Base-by-base conservation (phyloP, 1,140 invertebrate species). In the Zaprionus davidi region DNA sequence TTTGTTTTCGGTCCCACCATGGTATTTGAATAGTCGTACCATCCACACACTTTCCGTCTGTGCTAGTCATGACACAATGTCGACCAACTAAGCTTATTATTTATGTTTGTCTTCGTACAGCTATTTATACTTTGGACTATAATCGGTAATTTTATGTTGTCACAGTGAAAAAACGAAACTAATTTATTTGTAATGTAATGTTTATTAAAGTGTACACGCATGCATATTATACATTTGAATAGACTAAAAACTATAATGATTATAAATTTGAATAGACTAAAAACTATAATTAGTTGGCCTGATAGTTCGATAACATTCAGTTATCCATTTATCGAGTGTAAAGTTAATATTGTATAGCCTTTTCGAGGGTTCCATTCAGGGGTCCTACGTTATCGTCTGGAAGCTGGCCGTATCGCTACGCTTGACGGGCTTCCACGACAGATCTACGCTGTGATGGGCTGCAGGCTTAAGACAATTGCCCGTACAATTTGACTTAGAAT, bases 151-250 rank as follows among this genome's bases (percentile, higher is more conserved):
- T 58, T 31, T 53, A 72, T 38, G 24, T 46, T 57, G 41, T 46
- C 0, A 46, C 41, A 65, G 36, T 20, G 57, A 44, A 36, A 58
- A 36, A 44, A 28, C 46, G 1, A 49, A 53, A 53, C 49, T 88
- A 83, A 88, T 80, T 87, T 87, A 88, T 87, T 85, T 41, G 41
- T 59, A 57, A 71, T 79, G 72, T 76, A 57, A 71, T 79, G 72
- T 76, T 80, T 69, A 77, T 79, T 79, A 74, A 86, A 79, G 24
- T 86, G 56, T 81, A 68, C 58, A 51, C 31, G 56, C 49, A 26
- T 49, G 20, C 51, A 2, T 57, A 38, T 49, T 44, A 46, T 55
- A 31, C 46, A 49, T 70, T 15, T 57, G 31, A 53, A 71, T 34
- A 34, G 17, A 51, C 46, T 51, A 51, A 51, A 24, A 51, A 20